Conservation (phyloP, 64 coral and sea anemone genomes). For the Orbicella faveolata region DNA sequence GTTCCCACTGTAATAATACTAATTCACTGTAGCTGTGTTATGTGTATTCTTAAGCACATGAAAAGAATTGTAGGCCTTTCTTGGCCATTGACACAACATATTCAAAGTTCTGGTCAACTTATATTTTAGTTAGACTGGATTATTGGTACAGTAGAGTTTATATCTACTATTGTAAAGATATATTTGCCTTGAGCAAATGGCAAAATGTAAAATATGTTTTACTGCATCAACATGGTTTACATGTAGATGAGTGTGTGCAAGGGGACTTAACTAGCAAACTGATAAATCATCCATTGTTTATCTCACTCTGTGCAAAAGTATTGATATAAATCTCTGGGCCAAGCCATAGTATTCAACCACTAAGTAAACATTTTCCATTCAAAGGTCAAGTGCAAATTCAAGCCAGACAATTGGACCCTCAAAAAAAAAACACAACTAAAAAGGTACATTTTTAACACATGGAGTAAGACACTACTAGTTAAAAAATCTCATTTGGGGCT, state of each 20-base stretch:
- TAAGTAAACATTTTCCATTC: no score
- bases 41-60: slow-evolving; percentile 2
- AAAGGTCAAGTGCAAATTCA: no score
- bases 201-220: neutral
- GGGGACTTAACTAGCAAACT: neutral
- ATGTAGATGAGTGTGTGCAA: neutral
- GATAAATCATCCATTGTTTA: neutral
- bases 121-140: neutral
- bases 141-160: neutral
- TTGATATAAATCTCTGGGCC: neutral
- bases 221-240: neutral
- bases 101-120: neutral
- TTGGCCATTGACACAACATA: slow-evolving; percentile 3
- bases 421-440: no score
- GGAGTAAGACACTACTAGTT: no score
- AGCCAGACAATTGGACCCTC: no score
- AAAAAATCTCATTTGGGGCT: no score
- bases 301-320: neutral
- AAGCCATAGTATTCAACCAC: no score
- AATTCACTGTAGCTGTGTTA: neutral
- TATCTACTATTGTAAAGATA: slow-evolving; percentile 38
- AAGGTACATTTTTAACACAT: no score
- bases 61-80: slow-evolving; percentile 25
- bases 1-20: neutral
- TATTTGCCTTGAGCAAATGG: neutral